These are phyloP conservation scores for Euschistus heros DNA, from an alignment of 1,140 invertebrate species.

Conservation along the genomic window DNA sequence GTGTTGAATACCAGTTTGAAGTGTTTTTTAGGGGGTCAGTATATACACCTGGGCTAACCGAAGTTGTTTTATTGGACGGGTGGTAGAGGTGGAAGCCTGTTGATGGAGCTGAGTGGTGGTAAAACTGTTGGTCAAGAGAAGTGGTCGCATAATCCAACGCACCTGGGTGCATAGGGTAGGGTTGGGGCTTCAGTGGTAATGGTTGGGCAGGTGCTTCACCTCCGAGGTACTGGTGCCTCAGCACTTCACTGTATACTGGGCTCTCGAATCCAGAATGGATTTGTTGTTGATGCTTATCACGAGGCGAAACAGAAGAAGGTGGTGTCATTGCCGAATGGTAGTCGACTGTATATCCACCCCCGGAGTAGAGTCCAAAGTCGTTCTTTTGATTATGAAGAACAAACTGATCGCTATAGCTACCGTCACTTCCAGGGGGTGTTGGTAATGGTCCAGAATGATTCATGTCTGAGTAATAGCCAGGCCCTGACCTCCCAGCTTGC, in stretches of 20 bases:
- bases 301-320: slow-evolving; percentile 84
- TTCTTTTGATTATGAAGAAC: slow-evolving; percentile 47
- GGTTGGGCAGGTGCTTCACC: slow-evolving; percentile 52
- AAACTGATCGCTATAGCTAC: slow-evolving; percentile 57
- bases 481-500: slow-evolving; percentile 51
- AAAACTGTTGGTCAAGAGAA: slow-evolving; percentile 69
- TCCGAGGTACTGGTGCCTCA: slow-evolving; percentile 44
- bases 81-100: slow-evolving; percentile 84
- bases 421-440: slow-evolving; percentile 71
- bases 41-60: slow-evolving; percentile 41
- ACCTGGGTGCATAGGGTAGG: slow-evolving; percentile 50
- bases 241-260: slow-evolving; percentile 37
- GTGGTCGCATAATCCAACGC: slow-evolving; percentile 44
- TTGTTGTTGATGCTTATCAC: slow-evolving; percentile 65
- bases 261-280: slow-evolving; percentile 38
- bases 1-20: slow-evolving; percentile 64
- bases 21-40: slow-evolving; percentile 39
- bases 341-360: slow-evolving; percentile 56
- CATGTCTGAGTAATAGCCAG: slow-evolving; percentile 35
- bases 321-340: slow-evolving; percentile 90
- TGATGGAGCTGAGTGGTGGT: slow-evolving; percentile 50
- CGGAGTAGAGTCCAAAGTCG: slow-evolving; percentile 47
- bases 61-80: slow-evolving; percentile 51
- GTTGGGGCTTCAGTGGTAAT: slow-evolving; percentile 79
- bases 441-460: slow-evolving; percentile 56